Evolutionary conservation across 2,888 invertebrate species (phyloP), one percentile per base, ranked within the genome.

Genomic region (Cheilosia vulpina): DNA sequence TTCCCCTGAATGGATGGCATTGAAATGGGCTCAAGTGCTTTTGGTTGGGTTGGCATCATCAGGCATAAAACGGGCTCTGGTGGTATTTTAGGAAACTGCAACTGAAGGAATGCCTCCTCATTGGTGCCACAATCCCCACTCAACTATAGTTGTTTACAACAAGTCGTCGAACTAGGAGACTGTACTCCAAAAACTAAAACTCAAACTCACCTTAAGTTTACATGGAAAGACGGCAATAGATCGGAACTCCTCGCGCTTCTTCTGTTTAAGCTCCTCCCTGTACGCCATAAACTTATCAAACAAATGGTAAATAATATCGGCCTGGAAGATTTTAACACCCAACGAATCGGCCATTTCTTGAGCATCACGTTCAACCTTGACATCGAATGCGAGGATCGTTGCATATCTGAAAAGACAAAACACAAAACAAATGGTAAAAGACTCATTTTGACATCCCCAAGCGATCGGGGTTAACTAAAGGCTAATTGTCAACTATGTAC

Each of bases 251-350:
- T 98, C 98, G 34, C 98, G 95, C 91, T 98, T 98, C 92, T 95
- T 95, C 90, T 96, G 95, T 90, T 96, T 97, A 69, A 98, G 93
- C 89, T 99, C 98, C 77, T 98, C 98, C 84, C 98, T 94, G 93
- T 96, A 98, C 15, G 96, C 95, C 89, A 95, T 98, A 93, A 99
- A 99, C 92, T 97, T 97, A 93, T 99, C 99, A 93, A 99, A 99
- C 90, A 99, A 94, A 93, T 99, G 99, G 93, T 99, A 99, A 91
- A 99, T 99, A 91, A 99, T 99, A 93, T 99, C 99, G 7, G 99
- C 99, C 87, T 97, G 95, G 94, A 99, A 99, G 91, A 99, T 98
- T 93, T 96, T 97, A 71, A 99, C 98, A 75, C 97, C 97, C 82
- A 98, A 92, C 78, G 95, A 94, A 91, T 99, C 99, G 0, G 99